These are phyloP conservation scores for Scaptomyza flava DNA, from an alignment of 2,888 invertebrate species.

Conservation along the genomic window DNA sequence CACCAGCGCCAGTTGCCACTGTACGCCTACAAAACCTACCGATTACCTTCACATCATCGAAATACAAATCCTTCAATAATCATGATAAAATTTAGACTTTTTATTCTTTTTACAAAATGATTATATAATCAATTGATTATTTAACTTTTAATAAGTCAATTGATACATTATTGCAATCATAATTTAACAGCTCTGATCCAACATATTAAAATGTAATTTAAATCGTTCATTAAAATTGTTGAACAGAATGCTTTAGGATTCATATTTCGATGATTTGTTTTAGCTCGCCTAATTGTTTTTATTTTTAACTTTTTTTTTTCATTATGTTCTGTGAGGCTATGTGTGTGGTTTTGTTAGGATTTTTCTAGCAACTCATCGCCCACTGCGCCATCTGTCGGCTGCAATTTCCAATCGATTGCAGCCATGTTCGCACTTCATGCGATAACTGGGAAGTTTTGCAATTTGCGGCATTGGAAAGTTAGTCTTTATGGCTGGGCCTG, in stretches of 20 bases:
- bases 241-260: background rate
- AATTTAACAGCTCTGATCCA: no score
- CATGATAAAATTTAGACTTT: background rate
- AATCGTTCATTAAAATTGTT: no score
- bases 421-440: conserved; percentile 77
- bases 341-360: background rate
- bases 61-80: no score
- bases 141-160: no score
- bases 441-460: conserved; percentile 78
- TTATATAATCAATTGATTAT: no score
- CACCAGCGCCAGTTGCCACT: no score
- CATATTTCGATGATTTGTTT: background rate
- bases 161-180: no score
- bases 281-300: conserved; percentile 5
- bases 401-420: conserved; percentile 79
- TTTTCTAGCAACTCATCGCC: conserved; percentile 28
- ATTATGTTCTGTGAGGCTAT: conserved; percentile 12
- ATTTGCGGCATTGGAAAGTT: conserved; percentile 78
- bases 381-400: conserved; percentile 50
- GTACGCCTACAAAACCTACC: no score
- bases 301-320: conserved; percentile 11
- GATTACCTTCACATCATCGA: no score
- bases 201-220: background rate
- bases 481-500: conserved; percentile 48
- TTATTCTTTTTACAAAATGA: background rate